Conservation (phyloP, 2,113 vertebrate genomes). For the Rhinogobius similis region DNA sequence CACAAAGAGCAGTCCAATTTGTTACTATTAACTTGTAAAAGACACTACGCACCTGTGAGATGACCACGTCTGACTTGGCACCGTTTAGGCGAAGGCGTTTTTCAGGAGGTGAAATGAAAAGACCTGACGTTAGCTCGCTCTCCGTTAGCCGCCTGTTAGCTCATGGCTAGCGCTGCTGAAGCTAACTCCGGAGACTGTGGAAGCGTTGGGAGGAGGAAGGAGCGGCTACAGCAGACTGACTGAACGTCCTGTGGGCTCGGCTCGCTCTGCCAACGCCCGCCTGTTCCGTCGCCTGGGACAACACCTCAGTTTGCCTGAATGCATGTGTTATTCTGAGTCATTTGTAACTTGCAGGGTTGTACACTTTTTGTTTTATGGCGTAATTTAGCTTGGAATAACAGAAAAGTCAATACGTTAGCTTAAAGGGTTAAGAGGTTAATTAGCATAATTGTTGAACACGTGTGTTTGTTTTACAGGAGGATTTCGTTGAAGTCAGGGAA, state of each 20-base stretch:
- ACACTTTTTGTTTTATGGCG: not conserved
- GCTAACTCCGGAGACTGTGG: constrained; percentile 53
- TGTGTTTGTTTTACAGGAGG: constrained; percentile 9
- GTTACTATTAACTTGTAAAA: accelerated
- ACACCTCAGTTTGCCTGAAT: not conserved
- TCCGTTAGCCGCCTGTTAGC: constrained; percentile 59
- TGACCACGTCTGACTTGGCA: not conserved
- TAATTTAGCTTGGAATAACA: not conserved
- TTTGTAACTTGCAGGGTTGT: not conserved
- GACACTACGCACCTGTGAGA: constrained; percentile 23
- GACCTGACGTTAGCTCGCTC: constrained; percentile 11
- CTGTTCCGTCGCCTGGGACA: constrained; percentile 28
- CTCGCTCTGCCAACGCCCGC: constrained; percentile 68
- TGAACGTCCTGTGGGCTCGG: constrained; percentile 56
- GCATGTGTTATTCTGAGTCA: not conserved
- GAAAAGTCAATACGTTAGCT: accelerated
- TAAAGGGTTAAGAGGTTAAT: constrained; percentile 41
- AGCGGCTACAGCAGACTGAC: constrained; percentile 45
- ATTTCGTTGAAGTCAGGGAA: not conserved
- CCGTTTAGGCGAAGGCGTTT: not conserved
- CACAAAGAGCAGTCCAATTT: not conserved
- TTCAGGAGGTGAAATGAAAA: constrained; percentile 5
- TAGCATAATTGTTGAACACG: constrained; percentile 23
- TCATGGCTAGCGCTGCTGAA: constrained; percentile 62
- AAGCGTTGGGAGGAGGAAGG: constrained; percentile 3